Percentiles rank a stretch among this genome's conserved stretches.
Evolutionary conservation across 2,113 vertebrate genomes (phyloP).

Genomic region (Gymnobelideus leadbeateri): DNA sequence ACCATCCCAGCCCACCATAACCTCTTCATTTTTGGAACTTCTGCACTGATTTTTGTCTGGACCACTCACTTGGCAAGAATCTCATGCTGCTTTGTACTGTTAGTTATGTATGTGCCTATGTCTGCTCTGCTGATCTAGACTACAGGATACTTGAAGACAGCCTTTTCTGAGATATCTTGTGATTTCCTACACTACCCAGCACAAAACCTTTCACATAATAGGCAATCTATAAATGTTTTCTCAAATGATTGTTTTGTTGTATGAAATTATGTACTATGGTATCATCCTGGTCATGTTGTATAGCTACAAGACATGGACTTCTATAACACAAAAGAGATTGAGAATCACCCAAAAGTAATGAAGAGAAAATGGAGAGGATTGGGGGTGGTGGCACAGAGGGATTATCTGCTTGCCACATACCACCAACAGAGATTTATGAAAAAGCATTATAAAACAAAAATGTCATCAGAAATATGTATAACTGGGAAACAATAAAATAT

Average conservation of each 20-base stretch:
- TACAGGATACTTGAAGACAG: background rate
- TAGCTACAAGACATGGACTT: background rate
- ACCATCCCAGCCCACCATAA: background rate
- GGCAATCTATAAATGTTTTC: background rate
- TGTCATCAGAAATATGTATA: background rate
- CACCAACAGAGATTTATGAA: background rate
- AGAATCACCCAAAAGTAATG: background rate
- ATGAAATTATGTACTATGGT: background rate
- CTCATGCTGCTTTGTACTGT: conserved; percentile 5
- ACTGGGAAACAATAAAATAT: background rate
- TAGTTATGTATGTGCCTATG: background rate
- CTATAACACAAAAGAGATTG: background rate
- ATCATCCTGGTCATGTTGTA: background rate
- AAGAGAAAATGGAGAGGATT: background rate
- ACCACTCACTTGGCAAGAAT: background rate
- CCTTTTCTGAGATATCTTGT: background rate
- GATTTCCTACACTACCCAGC: background rate
- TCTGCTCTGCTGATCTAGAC: conserved; percentile 10
- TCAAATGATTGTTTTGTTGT: background rate
- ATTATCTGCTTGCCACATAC: background rate
- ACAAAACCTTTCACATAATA: background rate
- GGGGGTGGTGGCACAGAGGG: accelerated
- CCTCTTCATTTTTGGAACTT: background rate
- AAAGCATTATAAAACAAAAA: background rate
- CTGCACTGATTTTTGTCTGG: background rate